phyloP scores from a whole-genome alignment of 1,140 invertebrate species.

The Watersipora subatra region DNA sequence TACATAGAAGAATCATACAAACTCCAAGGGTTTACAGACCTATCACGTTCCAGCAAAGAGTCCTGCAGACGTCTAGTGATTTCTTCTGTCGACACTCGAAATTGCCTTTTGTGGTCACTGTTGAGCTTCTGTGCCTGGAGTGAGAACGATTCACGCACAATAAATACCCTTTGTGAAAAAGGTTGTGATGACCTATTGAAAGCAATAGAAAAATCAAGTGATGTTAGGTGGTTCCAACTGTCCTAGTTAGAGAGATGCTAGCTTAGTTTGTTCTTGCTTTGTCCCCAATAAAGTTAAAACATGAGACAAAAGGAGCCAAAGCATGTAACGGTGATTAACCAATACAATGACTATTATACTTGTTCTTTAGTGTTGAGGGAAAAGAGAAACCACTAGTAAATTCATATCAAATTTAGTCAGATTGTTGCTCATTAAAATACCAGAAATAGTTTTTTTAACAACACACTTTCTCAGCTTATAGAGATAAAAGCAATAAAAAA shows the following conservation, averaged over 20 bases:
- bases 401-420: too few species aligned
- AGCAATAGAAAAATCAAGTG: background rate
- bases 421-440: too few species aligned
- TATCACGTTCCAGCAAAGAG: background rate
- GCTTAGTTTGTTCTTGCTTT: background rate
- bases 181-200: background rate
- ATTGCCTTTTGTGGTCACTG: background rate
- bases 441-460: too few species aligned
- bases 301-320: background rate
- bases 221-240: background rate
- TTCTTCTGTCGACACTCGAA: background rate
- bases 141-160: background rate
- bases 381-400: too few species aligned
- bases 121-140: background rate
- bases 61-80: background rate
- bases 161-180: background rate
- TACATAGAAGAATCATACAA: too few species aligned
- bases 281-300: background rate
- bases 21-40: too few species aligned
- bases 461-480: too few species aligned
- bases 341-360: too few species aligned
- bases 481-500: too few species aligned
- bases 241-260: background rate
- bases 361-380: too few species aligned
- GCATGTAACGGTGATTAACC: too few species aligned